Conservation (phyloP, 2,113 vertebrate genomes). For the Galbula dea region DNA sequence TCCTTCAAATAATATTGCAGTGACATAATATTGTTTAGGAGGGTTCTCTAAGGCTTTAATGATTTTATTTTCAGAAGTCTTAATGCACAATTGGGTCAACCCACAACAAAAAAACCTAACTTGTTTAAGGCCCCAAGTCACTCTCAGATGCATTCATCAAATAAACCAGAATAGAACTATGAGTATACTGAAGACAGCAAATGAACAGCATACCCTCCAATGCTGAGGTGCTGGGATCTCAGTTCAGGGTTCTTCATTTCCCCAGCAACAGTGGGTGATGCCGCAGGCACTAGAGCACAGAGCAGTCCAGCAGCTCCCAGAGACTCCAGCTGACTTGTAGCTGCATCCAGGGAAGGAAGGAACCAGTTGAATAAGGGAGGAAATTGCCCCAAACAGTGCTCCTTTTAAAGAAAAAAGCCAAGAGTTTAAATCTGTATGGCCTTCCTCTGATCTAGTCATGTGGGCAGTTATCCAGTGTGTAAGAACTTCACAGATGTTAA, state of each 20-base stretch:
- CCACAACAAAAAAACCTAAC: not conserved
- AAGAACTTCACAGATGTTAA: not conserved
- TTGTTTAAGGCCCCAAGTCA: not conserved
- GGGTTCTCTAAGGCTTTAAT: not conserved
- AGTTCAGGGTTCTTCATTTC: not conserved
- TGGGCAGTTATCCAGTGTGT: not conserved
- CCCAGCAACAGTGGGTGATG: not conserved
- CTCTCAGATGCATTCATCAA: not conserved
- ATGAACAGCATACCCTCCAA: not conserved
- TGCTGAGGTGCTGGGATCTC: not conserved
- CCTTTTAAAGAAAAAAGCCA: not conserved
- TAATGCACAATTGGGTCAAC: not conserved
- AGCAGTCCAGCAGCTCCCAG: accelerated
- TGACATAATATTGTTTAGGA: not conserved
- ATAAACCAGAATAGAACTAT: not conserved
- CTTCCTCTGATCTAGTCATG: not conserved
- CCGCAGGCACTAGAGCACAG: not conserved
- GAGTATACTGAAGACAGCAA: not conserved
- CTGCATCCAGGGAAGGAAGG: not conserved
- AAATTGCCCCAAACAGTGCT: not conserved
- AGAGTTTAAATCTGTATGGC: not conserved
- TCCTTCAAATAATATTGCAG: not conserved
- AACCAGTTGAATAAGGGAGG: not conserved
- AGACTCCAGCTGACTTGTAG: not conserved
- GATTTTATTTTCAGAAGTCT: not conserved